These are phyloP conservation scores for Ciconia boyciana DNA, from an alignment of 2,113 vertebrate genomes.

Conservation along the genomic window DNA sequence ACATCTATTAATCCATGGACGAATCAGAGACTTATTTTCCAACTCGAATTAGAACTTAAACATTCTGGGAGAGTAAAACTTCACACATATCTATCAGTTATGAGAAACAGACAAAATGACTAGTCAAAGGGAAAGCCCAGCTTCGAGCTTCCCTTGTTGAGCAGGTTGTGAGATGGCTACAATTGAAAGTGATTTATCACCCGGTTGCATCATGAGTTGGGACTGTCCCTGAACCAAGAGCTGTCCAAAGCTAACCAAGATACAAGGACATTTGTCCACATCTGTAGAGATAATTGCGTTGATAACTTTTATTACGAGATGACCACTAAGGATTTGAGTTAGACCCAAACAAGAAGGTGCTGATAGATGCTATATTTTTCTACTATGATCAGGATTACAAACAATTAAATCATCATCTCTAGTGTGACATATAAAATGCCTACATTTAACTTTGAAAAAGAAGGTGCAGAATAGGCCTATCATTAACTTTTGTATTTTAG, in stretches of 20 bases:
- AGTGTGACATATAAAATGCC: not conserved
- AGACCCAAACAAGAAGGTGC: not conserved
- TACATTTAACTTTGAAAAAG: not conserved
- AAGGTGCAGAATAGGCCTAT: not conserved
- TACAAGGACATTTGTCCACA: accelerated
- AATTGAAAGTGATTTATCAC: accelerated
- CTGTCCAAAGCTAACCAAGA: not conserved
- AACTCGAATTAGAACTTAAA: too few species aligned
- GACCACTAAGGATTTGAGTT: not conserved
- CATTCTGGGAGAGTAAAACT: not conserved
- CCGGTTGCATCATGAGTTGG: accelerated
- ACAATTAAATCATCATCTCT: not conserved
- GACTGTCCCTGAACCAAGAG: not conserved
- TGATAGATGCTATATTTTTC: not conserved
- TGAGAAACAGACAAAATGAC: accelerated
- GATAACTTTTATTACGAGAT: not conserved
- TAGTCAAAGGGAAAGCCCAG: not conserved
- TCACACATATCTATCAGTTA: not conserved
- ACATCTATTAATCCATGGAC: not conserved
- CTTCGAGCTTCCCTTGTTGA: not conserved
- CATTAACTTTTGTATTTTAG: not conserved
- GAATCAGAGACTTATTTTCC: not conserved
- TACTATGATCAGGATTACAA: not conserved
- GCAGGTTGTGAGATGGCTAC: not conserved
- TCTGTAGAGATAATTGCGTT: not conserved